Conservation (phyloP, 1,140 invertebrate species). For the Drosophila kanapiae region DNA sequence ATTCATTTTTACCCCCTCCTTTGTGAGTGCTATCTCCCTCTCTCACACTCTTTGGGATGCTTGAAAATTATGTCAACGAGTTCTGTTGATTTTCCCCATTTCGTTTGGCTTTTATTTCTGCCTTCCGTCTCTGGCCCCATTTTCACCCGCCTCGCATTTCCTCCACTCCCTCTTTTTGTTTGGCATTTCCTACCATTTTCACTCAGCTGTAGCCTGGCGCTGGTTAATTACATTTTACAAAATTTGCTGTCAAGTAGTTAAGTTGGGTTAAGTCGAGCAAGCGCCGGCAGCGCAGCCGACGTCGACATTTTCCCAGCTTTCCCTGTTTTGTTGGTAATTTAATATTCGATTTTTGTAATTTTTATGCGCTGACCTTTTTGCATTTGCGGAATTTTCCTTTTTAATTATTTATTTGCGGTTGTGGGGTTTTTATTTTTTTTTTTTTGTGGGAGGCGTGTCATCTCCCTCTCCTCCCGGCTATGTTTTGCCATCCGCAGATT, state of each 20-base stretch:
- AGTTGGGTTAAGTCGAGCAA: constrained; percentile 82
- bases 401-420: constrained; percentile 81
- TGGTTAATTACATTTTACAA: constrained; percentile 85
- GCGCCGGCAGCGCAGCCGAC: constrained; percentile 20
- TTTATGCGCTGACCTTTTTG: constrained; percentile 81
- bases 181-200: constrained; percentile 28
- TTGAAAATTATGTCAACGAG: constrained; percentile 84
- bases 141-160: constrained; percentile 49
- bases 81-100: constrained; percentile 80
- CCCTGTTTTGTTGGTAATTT: constrained; percentile 67
- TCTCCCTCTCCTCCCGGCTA: neutral
- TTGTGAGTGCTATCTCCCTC: constrained; percentile 15
- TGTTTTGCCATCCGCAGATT: constrained; percentile 59
- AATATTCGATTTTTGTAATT: constrained; percentile 83
- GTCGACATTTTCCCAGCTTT: constrained; percentile 23
- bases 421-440: constrained; percentile 1
- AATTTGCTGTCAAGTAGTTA: constrained; percentile 84
- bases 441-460: constrained; percentile 16
- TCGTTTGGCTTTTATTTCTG: constrained; percentile 55
- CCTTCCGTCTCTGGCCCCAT: constrained; percentile 31
- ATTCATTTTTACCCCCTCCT: constrained; percentile 1
- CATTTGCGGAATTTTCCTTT: constrained; percentile 79
- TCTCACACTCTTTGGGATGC: constrained; percentile 35
- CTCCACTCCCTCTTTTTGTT: constrained; percentile 47
- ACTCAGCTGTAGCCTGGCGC: constrained; percentile 46